Evolutionary conservation across 2,888 invertebrate genomes (phyloP).

Genomic region (Sthenelais limicola): DNA sequence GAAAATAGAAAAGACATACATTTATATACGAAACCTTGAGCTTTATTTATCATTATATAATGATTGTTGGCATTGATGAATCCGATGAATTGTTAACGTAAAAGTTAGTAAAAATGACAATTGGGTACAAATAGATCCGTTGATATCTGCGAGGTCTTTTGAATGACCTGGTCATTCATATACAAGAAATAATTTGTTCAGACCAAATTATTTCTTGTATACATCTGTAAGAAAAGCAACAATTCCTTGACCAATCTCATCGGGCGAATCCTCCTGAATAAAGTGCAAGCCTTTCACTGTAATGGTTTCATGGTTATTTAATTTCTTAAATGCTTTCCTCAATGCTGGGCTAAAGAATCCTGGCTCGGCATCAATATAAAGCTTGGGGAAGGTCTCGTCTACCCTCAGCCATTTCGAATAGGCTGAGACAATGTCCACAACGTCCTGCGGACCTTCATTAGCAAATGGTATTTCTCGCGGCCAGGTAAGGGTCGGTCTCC

Average conservation of each 20-base stretch:
- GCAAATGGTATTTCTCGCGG: constrained; percentile 43
- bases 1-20: no score
- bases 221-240: constrained; percentile 31
- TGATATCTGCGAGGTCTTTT: no score
- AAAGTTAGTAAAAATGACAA: no score
- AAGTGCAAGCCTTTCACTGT: constrained; percentile 43
- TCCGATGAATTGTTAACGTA: no score
- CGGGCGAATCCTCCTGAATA: constrained; percentile 45
- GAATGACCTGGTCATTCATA: background rate
- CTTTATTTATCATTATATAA: no score
- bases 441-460: constrained; percentile 42
- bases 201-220: no score
- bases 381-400: constrained; percentile 32
- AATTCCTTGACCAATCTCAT: constrained; percentile 40
- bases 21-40: no score
- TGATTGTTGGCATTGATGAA: no score
- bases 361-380: constrained; percentile 43
- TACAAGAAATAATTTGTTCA: background rate
- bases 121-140: no score
- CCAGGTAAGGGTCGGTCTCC: constrained; percentile 44
- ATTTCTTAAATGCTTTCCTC: constrained; percentile 14
- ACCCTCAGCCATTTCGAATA: constrained; percentile 32
- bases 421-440: constrained; percentile 16
- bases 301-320: constrained; percentile 34
- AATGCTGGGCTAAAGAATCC: constrained; percentile 42